Conservation (phyloP, 2,113 vertebrate species). For the Montifringilla adamsi region DNA sequence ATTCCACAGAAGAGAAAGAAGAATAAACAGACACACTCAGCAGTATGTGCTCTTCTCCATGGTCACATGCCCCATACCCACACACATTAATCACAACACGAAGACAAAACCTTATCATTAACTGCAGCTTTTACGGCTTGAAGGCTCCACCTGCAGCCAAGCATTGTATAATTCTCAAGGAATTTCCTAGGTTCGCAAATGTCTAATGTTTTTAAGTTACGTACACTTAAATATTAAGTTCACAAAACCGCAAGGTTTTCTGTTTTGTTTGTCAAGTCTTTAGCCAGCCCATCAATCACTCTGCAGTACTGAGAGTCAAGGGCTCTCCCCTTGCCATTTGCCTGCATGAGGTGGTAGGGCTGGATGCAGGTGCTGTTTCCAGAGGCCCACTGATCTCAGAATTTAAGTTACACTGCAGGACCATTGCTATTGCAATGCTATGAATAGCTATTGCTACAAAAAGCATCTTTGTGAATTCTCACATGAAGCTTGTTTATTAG, state of each 20-base stretch:
- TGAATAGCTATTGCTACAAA: not conserved
- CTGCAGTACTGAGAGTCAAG: not conserved
- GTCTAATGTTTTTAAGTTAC: not conserved
- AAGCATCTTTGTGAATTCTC: not conserved
- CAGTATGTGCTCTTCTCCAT: not conserved
- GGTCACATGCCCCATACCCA: not conserved
- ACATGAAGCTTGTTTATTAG: not conserved
- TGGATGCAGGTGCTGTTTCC: not conserved
- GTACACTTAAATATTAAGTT: not conserved
- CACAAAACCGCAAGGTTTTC: not conserved
- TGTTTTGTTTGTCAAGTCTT: not conserved
- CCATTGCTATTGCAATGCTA: not conserved
- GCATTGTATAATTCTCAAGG: not conserved
- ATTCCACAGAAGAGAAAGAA: not conserved
- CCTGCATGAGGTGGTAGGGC: not conserved
- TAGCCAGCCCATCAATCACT: not conserved
- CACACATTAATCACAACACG: not conserved
- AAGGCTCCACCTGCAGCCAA: not conserved
- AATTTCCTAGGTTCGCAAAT: not conserved
- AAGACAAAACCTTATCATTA: slow-evolving; percentile 14
- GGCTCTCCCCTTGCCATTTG: not conserved
- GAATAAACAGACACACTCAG: not conserved
- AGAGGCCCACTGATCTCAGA: not conserved
- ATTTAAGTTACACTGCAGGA: not conserved
- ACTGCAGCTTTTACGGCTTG: not conserved